Evolutionary conservation across 2,113 vertebrate species (phyloP), one percentile per base, ranked within the genome.

Genomic region (Sphaerodactylus townsendi): DNA sequence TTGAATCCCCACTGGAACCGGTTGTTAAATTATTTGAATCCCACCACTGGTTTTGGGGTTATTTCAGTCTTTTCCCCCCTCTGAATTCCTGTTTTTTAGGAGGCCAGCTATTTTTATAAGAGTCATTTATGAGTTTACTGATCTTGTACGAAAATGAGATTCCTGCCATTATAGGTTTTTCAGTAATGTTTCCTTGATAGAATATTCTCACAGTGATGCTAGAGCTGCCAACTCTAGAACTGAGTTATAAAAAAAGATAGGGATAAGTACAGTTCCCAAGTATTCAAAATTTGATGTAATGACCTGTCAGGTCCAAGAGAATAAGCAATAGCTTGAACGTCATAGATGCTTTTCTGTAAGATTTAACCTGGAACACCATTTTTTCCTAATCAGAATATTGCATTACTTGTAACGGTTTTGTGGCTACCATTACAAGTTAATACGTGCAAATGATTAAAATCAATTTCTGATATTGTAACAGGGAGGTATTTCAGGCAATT

Each of bases 401-500:
- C 35, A 68, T 53, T 86, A 44, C 70, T 82, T 85, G 62, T 1
- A 59, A 53, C 41, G 85, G 81, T 46, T 5, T 1, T 15, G 50
- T 17, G 0, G 1, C 62, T 35, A 0, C 56, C 77, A 74, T 77
- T 74, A 8, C 77, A 77, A 68, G 50, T 46, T 83, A 73, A 64
- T 82, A 44, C 82, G 71, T 85, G 76, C 66, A 85, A 85, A 82
- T 35, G 82, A 83, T 82, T 92, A 90, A 7, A 85, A 86, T 85
- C 44, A 3, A 83, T 93, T 91, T 90, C 80, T 92, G 91, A 69
- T 91, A 89, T 88, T 75, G 21, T 56, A 88, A 86, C 69, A 86
- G 89, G 71, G 25, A 75, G 87, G 70, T 33, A 69, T 93, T 90
- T 87, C 68, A 88, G 59, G 25, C 72, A 46, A 15, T 5, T 82